Percentiles rank a stretch among this genome's conserved stretches.
Evolutionary conservation across 2,888 invertebrate species (phyloP).

Genomic region (Morpho deidamia): DNA sequence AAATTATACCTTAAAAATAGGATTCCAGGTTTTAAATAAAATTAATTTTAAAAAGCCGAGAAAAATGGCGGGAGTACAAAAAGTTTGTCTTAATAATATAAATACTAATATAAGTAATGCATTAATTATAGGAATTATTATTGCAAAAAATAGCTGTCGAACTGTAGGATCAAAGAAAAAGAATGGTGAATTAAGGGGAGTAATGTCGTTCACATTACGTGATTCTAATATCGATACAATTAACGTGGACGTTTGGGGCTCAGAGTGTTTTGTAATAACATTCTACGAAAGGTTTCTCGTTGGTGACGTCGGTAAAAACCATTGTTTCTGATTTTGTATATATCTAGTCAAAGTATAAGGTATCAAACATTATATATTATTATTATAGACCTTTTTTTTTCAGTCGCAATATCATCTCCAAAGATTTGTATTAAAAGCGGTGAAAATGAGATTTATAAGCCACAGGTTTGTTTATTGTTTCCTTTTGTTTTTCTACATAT

Average conservation of each 20-base stretch:
- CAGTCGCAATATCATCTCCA: conserved; percentile 84
- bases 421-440: conserved; percentile 78
- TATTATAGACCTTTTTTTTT: conserved; percentile 29
- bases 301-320: conserved; percentile 81
- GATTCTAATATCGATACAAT: conserved; percentile 85
- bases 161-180: conserved; percentile 69
- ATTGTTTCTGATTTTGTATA: not conserved
- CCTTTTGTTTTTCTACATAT: too few species aligned
- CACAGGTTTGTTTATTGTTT: conserved; percentile 60
- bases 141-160: conserved; percentile 81
- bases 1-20: not conserved
- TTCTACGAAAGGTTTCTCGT: conserved; percentile 81
- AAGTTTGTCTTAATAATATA: conserved; percentile 55
- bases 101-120: conserved; percentile 63
- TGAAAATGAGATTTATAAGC: conserved; percentile 79
- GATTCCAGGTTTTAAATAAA: not conserved
- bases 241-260: conserved; percentile 88
- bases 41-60: not conserved
- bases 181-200: conserved; percentile 79
- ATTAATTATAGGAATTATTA: conserved; percentile 78
- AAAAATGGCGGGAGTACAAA: conserved; percentile 67
- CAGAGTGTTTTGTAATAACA: conserved; percentile 78
- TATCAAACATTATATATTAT: not conserved
- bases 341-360: not conserved
- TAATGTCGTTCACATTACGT: conserved; percentile 86